A percentile compares a stretch with the other conserved stretches of the same genome.
Evolutionary conservation across 2,888 invertebrate species (phyloP).

Genomic region (Julus scanicus): DNA sequence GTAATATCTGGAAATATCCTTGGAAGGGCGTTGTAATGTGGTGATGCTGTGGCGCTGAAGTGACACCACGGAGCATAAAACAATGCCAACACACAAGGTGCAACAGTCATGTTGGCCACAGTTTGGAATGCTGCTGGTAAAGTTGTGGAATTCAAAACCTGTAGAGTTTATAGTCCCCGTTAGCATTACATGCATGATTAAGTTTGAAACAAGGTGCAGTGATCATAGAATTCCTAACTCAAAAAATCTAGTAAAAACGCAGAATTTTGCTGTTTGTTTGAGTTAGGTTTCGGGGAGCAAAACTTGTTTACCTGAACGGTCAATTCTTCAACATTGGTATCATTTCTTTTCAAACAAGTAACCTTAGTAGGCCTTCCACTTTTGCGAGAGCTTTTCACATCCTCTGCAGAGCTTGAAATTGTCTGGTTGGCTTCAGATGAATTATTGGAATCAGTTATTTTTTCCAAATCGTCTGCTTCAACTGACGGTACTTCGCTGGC

Average conservation of each 20-base stretch:
- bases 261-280: too few species aligned
- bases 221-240: too few species aligned
- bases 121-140: constrained; percentile 75
- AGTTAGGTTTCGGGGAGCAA: too few species aligned
- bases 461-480: neutral
- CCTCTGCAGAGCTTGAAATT: neutral
- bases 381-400: constrained; percentile 17
- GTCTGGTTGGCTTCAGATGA: neutral
- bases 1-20: constrained; percentile 86
- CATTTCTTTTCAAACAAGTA: neutral
- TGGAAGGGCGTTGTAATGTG: constrained; percentile 89
- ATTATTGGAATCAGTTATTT: neutral
- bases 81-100: constrained; percentile 75
- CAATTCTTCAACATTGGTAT: constrained; percentile 5
- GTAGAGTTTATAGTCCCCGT: constrained; percentile 59
- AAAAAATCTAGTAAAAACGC: too few species aligned
- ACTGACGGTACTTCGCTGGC: neutral
- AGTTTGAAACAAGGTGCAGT: neutral
- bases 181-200: too few species aligned
- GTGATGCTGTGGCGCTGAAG: constrained; percentile 89
- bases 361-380: constrained; percentile 41
- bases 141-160: constrained; percentile 78
- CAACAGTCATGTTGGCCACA: constrained; percentile 73
- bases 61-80: constrained; percentile 92
- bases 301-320: constrained; percentile 52